Conservation (phyloP, 1,140 invertebrate species). For the Leptinotarsa lineolata region DNA sequence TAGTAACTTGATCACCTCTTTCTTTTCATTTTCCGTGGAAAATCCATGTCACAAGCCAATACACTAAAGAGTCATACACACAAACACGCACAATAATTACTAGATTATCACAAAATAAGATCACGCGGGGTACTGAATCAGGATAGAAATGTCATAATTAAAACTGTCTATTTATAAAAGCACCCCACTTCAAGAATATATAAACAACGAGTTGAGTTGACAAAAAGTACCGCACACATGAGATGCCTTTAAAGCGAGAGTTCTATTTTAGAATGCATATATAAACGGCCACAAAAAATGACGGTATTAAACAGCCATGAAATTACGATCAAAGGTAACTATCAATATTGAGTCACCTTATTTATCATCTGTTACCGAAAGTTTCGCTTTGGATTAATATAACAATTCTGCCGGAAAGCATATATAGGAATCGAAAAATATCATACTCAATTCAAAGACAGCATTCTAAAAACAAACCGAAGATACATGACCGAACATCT, state of each 20-base stretch:
- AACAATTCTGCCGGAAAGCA: no score
- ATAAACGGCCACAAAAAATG: neutral
- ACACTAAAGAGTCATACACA: neutral
- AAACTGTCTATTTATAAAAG: constrained; percentile 22
- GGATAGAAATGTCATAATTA: constrained; percentile 18
- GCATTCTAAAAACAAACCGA: no score
- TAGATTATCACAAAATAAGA: constrained; percentile 15
- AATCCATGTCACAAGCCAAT: neutral
- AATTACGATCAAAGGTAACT: neutral
- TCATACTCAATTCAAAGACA: no score
- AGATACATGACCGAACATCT: no score
- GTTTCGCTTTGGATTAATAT: no score
- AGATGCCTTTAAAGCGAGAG: constrained; percentile 13
- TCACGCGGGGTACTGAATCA: constrained; percentile 18
- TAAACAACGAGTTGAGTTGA: constrained; percentile 9
- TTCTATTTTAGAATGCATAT: constrained; percentile 13
- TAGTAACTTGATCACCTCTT: neutral
- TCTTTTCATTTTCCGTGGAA: constrained; percentile 10
- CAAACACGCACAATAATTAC: neutral
- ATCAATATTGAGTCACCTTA: no score
- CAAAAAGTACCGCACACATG: constrained; percentile 24
- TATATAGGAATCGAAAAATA: no score
- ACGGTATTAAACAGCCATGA: neutral
- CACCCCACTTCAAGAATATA: constrained; percentile 18
- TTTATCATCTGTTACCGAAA: no score